Percentiles rank a stretch among this genome's conserved stretches.
Conservation (phyloP, 2,113 vertebrate species). For the Microcebus lehilahytsara region DNA sequence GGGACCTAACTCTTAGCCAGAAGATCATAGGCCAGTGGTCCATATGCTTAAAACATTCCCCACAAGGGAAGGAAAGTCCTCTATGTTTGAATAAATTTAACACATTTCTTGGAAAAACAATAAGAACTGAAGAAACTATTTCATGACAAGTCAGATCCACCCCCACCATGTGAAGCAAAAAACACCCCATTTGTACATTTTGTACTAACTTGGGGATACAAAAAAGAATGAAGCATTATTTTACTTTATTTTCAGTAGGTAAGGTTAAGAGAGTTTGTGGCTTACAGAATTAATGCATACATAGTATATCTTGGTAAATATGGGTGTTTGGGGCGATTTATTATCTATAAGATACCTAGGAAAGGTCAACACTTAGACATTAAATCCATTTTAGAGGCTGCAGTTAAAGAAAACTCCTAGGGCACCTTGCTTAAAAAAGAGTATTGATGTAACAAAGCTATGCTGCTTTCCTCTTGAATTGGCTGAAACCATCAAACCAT, state of each 20-base stretch:
- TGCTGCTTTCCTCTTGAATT: conserved; percentile 43
- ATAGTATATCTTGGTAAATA: not conserved
- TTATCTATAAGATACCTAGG: not conserved
- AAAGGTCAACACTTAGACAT: conserved; percentile 29
- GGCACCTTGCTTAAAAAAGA: not conserved
- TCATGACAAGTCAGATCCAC: not conserved
- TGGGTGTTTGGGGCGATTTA: not conserved
- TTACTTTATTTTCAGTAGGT: not conserved
- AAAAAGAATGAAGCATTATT: not conserved
- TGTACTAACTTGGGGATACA: not conserved
- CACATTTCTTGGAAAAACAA: not conserved
- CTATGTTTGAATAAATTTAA: not conserved
- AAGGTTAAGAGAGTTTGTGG: not conserved
- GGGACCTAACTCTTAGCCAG: not conserved
- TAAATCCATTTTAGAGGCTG: not conserved
- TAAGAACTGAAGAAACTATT: not conserved
- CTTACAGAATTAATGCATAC: not conserved
- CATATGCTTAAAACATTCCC: not conserved
- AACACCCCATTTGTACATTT: not conserved
- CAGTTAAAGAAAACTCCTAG: conserved; percentile 43
- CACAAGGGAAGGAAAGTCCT: not conserved
- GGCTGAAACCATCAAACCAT: not conserved
- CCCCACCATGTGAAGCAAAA: not conserved
- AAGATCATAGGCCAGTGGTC: not conserved
- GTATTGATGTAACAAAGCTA: not conserved